phyloP scores from a whole-genome alignment of 2,113 vertebrate genomes.

The Vulpes lagopus region DNA sequence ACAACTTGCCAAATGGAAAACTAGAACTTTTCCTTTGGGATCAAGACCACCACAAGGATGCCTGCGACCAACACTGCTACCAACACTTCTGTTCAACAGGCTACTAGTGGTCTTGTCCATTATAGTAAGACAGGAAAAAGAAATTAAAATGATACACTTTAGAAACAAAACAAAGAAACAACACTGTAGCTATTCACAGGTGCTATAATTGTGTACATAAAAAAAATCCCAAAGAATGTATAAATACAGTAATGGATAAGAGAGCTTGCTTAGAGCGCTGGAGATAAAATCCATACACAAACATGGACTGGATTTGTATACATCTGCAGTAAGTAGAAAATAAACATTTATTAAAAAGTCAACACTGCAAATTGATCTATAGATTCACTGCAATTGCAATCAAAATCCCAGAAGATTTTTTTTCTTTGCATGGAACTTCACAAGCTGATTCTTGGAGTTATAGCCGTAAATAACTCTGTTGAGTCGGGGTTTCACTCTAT shows the following conservation, averaged over 20 bases:
- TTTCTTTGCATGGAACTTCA: neutral
- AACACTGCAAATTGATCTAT: neutral
- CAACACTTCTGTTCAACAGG: accelerated
- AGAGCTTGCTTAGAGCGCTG: accelerated
- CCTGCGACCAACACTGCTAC: neutral
- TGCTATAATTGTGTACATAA: too few species aligned
- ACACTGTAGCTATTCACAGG: neutral
- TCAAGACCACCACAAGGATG: neutral
- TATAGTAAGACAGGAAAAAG: constrained; percentile 26
- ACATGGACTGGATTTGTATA: neutral
- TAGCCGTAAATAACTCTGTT: neutral
- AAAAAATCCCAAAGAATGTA: neutral
- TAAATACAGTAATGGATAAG: neutral
- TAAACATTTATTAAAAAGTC: neutral
- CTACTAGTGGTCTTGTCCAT: neutral
- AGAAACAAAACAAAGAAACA: neutral
- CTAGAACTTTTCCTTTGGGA: neutral
- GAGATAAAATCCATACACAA: neutral
- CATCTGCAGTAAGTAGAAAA: neutral
- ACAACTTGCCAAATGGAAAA: accelerated
- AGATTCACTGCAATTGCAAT: neutral
- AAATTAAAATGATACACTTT: neutral
- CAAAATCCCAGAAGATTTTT: neutral
- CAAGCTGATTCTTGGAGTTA: neutral
- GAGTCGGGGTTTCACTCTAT: neutral